Percentiles rank a stretch among this genome's conserved stretches.
Evolutionary conservation across 2,113 vertebrate species (phyloP).

Genomic region (Boleophthalmus pectinirostris): DNA sequence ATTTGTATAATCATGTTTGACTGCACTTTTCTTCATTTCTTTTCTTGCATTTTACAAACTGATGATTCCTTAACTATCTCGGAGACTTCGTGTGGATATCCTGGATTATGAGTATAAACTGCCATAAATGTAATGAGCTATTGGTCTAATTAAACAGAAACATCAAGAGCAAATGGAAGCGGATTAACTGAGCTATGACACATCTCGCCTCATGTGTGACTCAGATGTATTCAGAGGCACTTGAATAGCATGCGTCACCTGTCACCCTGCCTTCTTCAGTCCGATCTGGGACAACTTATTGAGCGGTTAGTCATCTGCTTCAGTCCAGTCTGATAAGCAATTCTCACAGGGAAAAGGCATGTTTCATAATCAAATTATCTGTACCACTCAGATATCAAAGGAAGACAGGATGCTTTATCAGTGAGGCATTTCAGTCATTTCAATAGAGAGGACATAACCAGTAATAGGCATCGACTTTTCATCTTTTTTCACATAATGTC

Average conservation of each 20-base stretch:
- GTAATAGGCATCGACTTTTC: not conserved
- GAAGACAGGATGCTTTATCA: not conserved
- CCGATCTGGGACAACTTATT: not conserved
- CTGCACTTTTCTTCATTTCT: not conserved
- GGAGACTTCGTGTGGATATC: not conserved
- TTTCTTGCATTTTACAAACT: not conserved
- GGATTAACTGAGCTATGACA: not conserved
- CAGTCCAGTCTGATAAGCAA: not conserved
- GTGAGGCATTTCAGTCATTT: not conserved
- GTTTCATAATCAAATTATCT: not conserved
- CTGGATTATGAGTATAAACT: not conserved
- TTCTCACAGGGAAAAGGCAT: not conserved
- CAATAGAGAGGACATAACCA: not conserved
- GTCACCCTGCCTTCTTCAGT: not conserved
- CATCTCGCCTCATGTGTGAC: not conserved
- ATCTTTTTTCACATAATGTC: not conserved
- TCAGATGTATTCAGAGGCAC: not conserved
- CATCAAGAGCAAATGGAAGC: not conserved
- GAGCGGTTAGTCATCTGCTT: not conserved
- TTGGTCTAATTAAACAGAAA: not conserved
- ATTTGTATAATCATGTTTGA: not conserved
- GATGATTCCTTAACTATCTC: not conserved
- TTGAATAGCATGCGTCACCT: constrained; percentile 2
- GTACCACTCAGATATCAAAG: not conserved
- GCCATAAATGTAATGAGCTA: not conserved